Evolutionary conservation across 2,888 invertebrate species (phyloP).

Genomic region (Sarcophaga caerulescens): DNA sequence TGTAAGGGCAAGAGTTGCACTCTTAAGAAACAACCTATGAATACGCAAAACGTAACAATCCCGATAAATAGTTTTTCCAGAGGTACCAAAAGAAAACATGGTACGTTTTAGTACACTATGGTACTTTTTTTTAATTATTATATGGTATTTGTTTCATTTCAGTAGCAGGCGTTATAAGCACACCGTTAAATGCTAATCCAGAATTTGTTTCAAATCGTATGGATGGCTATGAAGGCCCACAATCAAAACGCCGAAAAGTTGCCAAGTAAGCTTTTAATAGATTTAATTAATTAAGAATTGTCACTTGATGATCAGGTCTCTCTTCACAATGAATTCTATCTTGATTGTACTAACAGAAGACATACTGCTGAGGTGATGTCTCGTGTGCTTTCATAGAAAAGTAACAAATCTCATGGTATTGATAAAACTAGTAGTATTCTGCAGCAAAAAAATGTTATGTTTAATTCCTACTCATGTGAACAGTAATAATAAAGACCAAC

Average conservation of each 20-base stretch:
- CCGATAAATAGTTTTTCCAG: slow-evolving; percentile 71
- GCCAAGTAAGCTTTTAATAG: slow-evolving; percentile 75
- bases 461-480: too few species aligned
- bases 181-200: slow-evolving; percentile 42
- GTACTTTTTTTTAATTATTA: not conserved
- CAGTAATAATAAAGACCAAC: too few species aligned
- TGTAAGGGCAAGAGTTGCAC: slow-evolving; percentile 91
- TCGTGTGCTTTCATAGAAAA: too few species aligned
- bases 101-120: slow-evolving; percentile 61
- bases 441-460: too few species aligned
- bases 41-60: slow-evolving; percentile 29
- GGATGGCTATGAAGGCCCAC: slow-evolving; percentile 76
- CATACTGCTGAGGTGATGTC: too few species aligned
- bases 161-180: slow-evolving; percentile 34
- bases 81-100: slow-evolving; percentile 75
- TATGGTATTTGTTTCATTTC: not conserved
- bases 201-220: slow-evolving; percentile 72
- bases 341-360: too few species aligned
- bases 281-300: not conserved
- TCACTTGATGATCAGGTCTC: not conserved
- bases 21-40: slow-evolving; percentile 73
- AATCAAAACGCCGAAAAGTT: slow-evolving; percentile 78
- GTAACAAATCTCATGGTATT: too few species aligned
- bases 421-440: too few species aligned
- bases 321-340: too few species aligned